These are phyloP conservation scores for Nothobranchius furzeri DNA, from an alignment of 2,113 vertebrate genomes.

Conservation along the genomic window DNA sequence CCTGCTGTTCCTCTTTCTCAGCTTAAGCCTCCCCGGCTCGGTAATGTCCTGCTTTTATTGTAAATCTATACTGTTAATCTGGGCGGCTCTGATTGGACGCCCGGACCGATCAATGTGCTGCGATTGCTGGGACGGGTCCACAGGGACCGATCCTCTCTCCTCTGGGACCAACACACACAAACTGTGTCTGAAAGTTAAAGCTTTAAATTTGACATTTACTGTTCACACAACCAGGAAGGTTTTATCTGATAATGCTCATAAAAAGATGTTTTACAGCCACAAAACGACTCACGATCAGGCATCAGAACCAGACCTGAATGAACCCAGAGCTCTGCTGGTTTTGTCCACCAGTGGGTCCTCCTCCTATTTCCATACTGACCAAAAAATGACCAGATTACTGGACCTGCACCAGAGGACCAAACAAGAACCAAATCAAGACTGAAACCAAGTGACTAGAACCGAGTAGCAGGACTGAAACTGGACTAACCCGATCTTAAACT, in stretches of 20 bases:
- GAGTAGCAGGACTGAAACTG: too few relatives aligned
- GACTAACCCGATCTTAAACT: too few relatives aligned
- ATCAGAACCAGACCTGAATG: too few relatives aligned
- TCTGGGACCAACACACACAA: slow-evolving; percentile 24
- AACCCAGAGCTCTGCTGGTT: too few relatives aligned
- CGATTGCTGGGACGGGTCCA: slow-evolving; percentile 79
- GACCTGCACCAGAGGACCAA: too few relatives aligned
- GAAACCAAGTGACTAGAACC: too few relatives aligned
- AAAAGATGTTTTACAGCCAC: neutral
- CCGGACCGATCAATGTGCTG: slow-evolving; percentile 72
- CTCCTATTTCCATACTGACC: too few relatives aligned
- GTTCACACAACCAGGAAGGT: neutral
- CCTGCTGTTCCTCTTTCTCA: slow-evolving; percentile 21
- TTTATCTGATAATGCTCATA: neutral
- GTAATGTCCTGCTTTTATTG: slow-evolving; percentile 83
- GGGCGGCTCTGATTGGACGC: slow-evolving; percentile 75
- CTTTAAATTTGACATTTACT: slow-evolving; percentile 1
- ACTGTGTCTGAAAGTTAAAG: neutral
- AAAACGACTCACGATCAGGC: too few relatives aligned
- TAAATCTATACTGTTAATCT: slow-evolving; percentile 85
- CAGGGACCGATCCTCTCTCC: slow-evolving; percentile 59
- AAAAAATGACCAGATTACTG: too few relatives aligned
- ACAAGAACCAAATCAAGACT: too few relatives aligned
- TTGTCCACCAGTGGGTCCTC: too few relatives aligned
- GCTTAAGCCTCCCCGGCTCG: slow-evolving; percentile 66